phyloP scores from a whole-genome alignment of 2,888 invertebrate species.

The Parnassius glacialis region DNA sequence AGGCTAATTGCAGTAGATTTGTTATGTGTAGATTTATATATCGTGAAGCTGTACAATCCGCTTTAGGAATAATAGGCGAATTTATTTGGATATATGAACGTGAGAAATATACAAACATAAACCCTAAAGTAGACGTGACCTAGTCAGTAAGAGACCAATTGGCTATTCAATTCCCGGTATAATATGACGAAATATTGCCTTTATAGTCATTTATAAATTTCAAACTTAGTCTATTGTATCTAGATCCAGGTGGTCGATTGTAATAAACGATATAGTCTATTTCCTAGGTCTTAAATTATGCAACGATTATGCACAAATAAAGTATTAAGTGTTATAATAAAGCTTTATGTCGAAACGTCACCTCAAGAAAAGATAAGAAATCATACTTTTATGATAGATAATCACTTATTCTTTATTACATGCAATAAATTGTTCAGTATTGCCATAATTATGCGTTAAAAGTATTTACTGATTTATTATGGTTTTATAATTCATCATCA shows the following conservation, averaged over 20 bases:
- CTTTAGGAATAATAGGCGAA: too few relatives aligned
- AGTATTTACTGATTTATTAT: too few relatives aligned
- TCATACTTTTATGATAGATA: too few relatives aligned
- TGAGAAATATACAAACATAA: neutral
- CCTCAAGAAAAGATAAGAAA: too few relatives aligned
- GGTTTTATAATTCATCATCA: too few relatives aligned
- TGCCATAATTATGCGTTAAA: too few relatives aligned
- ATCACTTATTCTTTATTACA: too few relatives aligned
- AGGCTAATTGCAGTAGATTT: too few relatives aligned
- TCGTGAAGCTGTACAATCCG: too few relatives aligned
- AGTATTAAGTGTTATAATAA: neutral
- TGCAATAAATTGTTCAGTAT: too few relatives aligned
- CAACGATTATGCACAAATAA: neutral
- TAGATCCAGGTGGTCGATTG: constrained; percentile 22
- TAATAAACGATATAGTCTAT: constrained; percentile 3
- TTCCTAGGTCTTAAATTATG: constrained; percentile 4
- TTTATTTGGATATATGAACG: too few relatives aligned
- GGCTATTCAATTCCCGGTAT: neutral
- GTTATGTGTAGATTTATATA: too few relatives aligned
- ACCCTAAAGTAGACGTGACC: constrained; percentile 2
- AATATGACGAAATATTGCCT: constrained; percentile 20
- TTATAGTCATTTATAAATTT: constrained; percentile 10
- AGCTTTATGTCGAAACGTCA: neutral
- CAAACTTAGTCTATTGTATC: constrained; percentile 6
- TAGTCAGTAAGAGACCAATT: constrained; percentile 5